Conservation (phyloP, 2,113 vertebrate genomes). For the Recurvirostra avosetta region DNA sequence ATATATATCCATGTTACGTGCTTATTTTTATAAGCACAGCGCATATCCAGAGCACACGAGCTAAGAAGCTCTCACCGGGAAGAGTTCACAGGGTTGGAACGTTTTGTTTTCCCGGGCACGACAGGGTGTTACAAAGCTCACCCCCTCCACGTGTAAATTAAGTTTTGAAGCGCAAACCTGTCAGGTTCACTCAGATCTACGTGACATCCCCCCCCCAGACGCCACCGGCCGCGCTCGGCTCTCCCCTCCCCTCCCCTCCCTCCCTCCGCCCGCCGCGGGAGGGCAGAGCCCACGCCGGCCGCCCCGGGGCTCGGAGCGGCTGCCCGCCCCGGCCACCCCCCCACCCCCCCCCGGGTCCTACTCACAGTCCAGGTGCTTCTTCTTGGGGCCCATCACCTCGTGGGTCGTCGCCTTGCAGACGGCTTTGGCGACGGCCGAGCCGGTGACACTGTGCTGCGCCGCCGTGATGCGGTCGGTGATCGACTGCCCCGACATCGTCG, state of each 20-base stretch:
- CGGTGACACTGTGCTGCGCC: constrained; percentile 95
- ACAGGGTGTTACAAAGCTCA: background rate
- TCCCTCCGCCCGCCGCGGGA: background rate
- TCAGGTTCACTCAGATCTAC: background rate
- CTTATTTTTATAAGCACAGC: background rate
- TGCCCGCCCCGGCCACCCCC: background rate
- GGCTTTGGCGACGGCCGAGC: constrained; percentile 88
- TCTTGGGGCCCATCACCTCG: constrained; percentile 91
- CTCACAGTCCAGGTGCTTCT: constrained; percentile 92
- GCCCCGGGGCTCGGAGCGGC: background rate
- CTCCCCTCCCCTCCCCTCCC: background rate
- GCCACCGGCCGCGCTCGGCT: too few species aligned
- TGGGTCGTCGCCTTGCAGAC: constrained; percentile 91
- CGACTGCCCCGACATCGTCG: constrained; percentile 81
- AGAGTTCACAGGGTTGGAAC: background rate
- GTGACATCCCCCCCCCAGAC: too few species aligned
- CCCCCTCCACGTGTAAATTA: background rate
- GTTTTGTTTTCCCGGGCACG: background rate
- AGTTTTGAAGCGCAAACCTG: background rate
- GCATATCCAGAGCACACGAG: background rate
- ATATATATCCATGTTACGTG: too few species aligned
- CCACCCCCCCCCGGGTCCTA: background rate
- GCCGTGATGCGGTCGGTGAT: constrained; percentile 94
- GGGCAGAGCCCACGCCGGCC: background rate
- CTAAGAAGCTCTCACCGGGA: background rate